Evolutionary conservation across 2,797 vertebrate genomes (phyloP), one percentile per base, ranked within the genome.

Genomic region (Scleropages formosus): DNA sequence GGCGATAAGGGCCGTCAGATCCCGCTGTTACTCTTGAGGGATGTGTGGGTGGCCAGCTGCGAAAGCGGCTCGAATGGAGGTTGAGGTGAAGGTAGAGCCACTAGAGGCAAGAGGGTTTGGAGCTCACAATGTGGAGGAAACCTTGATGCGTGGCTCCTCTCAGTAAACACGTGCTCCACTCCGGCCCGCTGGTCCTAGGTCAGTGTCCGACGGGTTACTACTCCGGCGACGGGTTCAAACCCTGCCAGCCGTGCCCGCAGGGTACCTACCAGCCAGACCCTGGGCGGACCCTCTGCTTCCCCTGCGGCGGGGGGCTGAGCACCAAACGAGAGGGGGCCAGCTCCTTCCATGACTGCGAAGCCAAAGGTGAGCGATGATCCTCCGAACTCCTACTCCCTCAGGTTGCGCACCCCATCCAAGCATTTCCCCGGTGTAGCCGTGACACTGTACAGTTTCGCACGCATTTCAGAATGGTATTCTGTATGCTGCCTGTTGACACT

Each of bases 281-380:
- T 51, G 97, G 97, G 4, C 91, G 97, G 53, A 96, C 94, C 0
- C 89, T 97, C 72, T 98, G 97, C 81, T 97, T 98, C 85, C 90
- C 93, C 0, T 98, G 97, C 12, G 97, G 97, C 0, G 97, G 97
- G 1, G 95, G 95, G 15, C 93, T 98, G 66, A 89, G 90, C 85
- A 97, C 96, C 75, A 97, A 95, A 84, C 92, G 94, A 1, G 97
- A 98, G 66, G 96, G 95, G 12, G 92, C 97, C 76, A 87, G 92
- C 84, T 96, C 95, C 80, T 99, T 99, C 88, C 96, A 97, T 69
- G 96, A 99, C 86, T 99, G 97, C 24, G 97, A 98, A 82, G 95
- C 98, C 83, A 98, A 96, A 93, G 97, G 97, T 98, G 78, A 84
- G 92, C 18, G 11, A 46, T 39, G 47, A 22, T 31, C 61, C 12